phyloP scores from a whole-genome alignment of 2,888 invertebrate species.

The Adelognathus sp. region DNA sequence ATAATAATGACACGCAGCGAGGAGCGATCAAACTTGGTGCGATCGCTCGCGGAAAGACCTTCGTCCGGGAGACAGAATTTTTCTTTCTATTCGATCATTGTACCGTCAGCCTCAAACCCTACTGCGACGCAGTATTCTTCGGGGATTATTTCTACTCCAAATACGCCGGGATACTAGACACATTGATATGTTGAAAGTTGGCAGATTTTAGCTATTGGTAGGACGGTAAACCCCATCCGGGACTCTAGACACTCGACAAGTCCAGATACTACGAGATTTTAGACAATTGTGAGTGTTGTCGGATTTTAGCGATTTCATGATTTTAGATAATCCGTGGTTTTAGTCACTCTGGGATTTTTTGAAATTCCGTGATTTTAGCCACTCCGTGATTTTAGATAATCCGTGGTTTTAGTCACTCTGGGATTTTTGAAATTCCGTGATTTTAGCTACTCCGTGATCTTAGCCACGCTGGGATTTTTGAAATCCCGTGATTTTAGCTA shows the following conservation, averaged over 20 bases:
- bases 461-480: too few relatives aligned
- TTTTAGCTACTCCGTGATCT: conserved; percentile 14
- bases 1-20: neutral
- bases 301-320: conserved; percentile 10
- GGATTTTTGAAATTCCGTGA: too few relatives aligned
- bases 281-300: too few relatives aligned
- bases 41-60: neutral
- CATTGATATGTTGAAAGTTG: neutral
- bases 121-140: neutral
- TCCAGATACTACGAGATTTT: too few relatives aligned
- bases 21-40: neutral
- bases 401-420: too few relatives aligned
- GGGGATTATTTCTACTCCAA: neutral
- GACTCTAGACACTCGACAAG: too few relatives aligned
- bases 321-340: too few relatives aligned
- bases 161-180: neutral
- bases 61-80: neutral
- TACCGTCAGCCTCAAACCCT: neutral
- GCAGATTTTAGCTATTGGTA: too few relatives aligned
- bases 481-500: too few relatives aligned
- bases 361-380: neutral
- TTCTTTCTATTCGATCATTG: neutral
- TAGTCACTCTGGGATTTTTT: too few relatives aligned
- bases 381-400: too few relatives aligned
- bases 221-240: too few relatives aligned